Evolutionary conservation across 2,888 invertebrate genomes (phyloP).

Genomic region (Aphodius granarius): DNA sequence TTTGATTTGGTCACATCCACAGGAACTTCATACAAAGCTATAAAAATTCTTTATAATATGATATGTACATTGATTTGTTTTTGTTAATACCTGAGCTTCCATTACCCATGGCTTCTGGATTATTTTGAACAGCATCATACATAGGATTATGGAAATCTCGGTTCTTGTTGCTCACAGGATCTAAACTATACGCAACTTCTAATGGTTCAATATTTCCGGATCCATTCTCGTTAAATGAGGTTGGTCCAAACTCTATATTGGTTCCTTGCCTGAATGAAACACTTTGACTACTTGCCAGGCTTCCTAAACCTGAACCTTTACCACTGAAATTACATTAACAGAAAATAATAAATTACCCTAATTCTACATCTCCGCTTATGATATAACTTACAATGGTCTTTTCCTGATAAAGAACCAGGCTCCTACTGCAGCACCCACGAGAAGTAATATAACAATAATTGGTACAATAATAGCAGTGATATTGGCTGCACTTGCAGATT

Average conservation of each 20-base stretch:
- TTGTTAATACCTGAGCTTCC: slow-evolving; percentile 58
- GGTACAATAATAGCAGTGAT: slow-evolving; percentile 80
- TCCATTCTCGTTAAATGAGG: slow-evolving; percentile 60
- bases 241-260: slow-evolving; percentile 83
- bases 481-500: slow-evolving; percentile 58
- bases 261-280: slow-evolving; percentile 93
- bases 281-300: slow-evolving; percentile 83
- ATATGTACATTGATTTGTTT: not conserved
- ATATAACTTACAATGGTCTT: slow-evolving; percentile 75
- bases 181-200: slow-evolving; percentile 79
- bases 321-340: slow-evolving; percentile 58
- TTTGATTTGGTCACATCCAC: slow-evolving; percentile 70
- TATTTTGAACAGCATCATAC: slow-evolving; percentile 87
- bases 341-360: not conserved
- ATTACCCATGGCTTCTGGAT: slow-evolving; percentile 61
- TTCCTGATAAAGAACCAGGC: slow-evolving; percentile 82
- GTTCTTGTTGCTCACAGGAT: slow-evolving; percentile 75
- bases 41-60: not conserved
- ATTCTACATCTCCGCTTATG: slow-evolving; percentile 8
- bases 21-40: slow-evolving; percentile 81
- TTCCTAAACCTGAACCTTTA: slow-evolving; percentile 77
- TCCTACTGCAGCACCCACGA: slow-evolving; percentile 72
- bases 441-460: slow-evolving; percentile 74
- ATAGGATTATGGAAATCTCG: slow-evolving; percentile 97
- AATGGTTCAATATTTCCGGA: slow-evolving; percentile 61